Evolutionary conservation across 2,113 vertebrate species (phyloP).

Genomic region (Empidonax traillii): DNA sequence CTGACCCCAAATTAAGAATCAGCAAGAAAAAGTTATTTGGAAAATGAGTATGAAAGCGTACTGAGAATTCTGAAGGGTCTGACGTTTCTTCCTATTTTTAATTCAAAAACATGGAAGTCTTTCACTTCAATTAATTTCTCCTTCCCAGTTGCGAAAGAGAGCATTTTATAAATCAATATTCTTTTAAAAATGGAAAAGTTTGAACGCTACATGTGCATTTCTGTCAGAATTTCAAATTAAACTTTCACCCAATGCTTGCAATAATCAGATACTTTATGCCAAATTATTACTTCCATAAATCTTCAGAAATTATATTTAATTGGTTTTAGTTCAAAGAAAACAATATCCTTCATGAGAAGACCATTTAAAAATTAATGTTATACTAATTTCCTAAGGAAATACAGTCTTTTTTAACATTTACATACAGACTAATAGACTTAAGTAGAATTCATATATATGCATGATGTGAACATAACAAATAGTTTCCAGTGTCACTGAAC

Average conservation of each 20-base stretch:
- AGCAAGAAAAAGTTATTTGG: background rate
- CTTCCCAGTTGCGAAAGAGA: background rate
- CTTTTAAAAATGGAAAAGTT: background rate
- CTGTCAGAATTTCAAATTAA: background rate
- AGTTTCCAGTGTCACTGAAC: slow-evolving; percentile 2
- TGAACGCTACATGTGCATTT: background rate
- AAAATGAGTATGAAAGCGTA: background rate
- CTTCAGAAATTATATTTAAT: background rate
- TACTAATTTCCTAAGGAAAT: slow-evolving; percentile 42
- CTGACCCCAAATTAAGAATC: background rate
- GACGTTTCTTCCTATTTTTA: background rate
- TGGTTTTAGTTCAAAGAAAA: background rate
- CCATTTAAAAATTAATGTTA: slow-evolving; percentile 31
- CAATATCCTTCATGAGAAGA: slow-evolving; percentile 23
- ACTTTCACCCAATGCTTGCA: background rate
- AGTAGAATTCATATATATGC: background rate
- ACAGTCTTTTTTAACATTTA: slow-evolving; percentile 51
- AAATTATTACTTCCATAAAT: background rate
- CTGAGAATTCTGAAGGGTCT: background rate
- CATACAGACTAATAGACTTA: slow-evolving; percentile 26
- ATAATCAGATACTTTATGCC: background rate
- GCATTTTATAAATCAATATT: background rate
- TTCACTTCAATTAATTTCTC: background rate
- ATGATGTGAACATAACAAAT: background rate
- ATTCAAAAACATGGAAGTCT: background rate